Percentiles rank a stretch among this genome's conserved stretches.
These are phyloP conservation scores for Anas bahamensis DNA, from an alignment of 2,797 vertebrate species.

Conservation along the genomic window DNA sequence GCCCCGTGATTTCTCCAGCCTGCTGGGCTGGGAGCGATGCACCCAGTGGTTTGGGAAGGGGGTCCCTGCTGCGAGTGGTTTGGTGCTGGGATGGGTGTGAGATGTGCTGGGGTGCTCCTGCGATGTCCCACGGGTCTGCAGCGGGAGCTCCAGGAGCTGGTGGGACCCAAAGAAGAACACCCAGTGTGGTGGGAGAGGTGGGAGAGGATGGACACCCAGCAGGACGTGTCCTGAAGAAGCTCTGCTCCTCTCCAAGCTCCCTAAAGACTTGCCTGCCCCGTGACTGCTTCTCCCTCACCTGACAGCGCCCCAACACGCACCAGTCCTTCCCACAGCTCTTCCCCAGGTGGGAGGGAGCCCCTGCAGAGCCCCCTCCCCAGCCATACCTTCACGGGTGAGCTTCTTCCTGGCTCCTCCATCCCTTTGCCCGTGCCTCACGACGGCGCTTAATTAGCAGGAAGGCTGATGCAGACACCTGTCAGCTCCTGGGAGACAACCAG, in stretches of 20 bases:
- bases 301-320: neutral
- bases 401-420: neutral
- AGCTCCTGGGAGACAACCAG: constrained; percentile 61
- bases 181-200: rapidly evolving
- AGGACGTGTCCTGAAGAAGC: rapidly evolving
- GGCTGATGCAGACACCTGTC: constrained; percentile 67
- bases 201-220: neutral
- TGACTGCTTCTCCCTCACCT: neutral
- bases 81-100: neutral
- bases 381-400: constrained; percentile 6
- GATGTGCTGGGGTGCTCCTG: neutral
- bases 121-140: neutral
- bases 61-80: neutral
- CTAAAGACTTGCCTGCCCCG: neutral
- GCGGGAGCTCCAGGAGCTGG: neutral
- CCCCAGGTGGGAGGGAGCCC: neutral
- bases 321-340: neutral
- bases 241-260: neutral
- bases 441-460: constrained; percentile 63
- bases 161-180: neutral
- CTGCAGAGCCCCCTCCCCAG: neutral
- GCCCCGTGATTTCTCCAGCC: neutral
- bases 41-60: neutral
- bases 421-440: constrained; percentile 5
- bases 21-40: neutral